Evolutionary conservation across 2,113 vertebrate genomes (phyloP).

Genomic region (Epinephelus lanceolatus): DNA sequence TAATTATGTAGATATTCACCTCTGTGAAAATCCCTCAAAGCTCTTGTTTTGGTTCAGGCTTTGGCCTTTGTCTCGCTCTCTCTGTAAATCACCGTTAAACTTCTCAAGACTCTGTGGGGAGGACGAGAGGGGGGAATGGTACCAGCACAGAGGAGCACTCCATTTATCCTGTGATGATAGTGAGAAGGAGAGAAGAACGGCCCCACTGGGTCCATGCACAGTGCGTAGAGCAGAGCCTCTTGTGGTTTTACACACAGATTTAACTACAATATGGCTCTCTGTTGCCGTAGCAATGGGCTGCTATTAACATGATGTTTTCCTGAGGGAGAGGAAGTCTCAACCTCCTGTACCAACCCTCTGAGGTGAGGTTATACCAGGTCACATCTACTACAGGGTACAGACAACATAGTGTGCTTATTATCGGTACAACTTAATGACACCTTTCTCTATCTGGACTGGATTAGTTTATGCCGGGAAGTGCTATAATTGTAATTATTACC

Average conservation of each 20-base stretch:
- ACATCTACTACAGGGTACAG: constrained; percentile 41
- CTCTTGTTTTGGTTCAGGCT: constrained; percentile 71
- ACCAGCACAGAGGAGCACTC: constrained; percentile 40
- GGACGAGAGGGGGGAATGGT: background rate
- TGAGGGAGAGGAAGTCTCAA: constrained; percentile 61
- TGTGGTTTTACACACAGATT: constrained; percentile 78
- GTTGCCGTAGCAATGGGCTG: constrained; percentile 70
- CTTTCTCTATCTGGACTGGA: constrained; percentile 36
- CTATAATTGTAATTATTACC: constrained; percentile 60
- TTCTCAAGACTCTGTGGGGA: constrained; percentile 47
- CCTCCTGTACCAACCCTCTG: constrained; percentile 47
- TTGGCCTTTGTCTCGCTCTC: constrained; percentile 65
- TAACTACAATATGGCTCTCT: constrained; percentile 70
- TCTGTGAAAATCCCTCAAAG: constrained; percentile 71
- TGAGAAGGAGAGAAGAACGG: constrained; percentile 48
- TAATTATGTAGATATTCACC: constrained; percentile 62
- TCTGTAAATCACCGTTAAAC: constrained; percentile 71
- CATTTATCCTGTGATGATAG: constrained; percentile 68
- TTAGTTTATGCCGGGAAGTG: constrained; percentile 46
- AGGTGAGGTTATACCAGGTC: constrained; percentile 70
- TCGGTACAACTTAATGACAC: constrained; percentile 46
- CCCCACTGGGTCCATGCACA: constrained; percentile 57
- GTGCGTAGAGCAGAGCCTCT: constrained; percentile 59
- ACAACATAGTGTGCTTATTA: constrained; percentile 47
- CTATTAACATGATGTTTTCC: constrained; percentile 77